Evolutionary conservation across 35 echinoderm and acorn worm species (phyloP).

Genomic region (Patiria miniata): DNA sequence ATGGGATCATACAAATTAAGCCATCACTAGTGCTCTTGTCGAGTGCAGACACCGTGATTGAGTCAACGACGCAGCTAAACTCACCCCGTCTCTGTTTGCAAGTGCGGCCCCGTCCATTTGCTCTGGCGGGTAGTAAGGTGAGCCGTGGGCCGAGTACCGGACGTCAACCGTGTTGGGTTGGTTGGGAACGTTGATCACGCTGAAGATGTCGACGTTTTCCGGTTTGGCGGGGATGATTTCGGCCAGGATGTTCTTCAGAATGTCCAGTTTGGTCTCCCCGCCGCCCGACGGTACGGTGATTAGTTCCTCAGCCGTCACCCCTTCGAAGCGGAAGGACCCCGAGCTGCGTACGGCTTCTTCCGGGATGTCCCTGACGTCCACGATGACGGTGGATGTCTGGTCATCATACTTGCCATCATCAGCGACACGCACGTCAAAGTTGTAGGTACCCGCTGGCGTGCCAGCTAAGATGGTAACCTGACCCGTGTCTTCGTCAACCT

Average conservation of each 20-base stretch:
- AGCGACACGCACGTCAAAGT: slow-evolving; percentile 53
- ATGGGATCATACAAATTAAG: too few relatives aligned
- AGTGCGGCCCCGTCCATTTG: slow-evolving; percentile 66
- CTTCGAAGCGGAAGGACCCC: slow-evolving; percentile 74
- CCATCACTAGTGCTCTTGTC: too few relatives aligned
- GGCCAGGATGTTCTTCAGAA: slow-evolving; percentile 57
- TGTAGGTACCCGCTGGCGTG: slow-evolving; percentile 67
- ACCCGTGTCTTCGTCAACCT: slow-evolving; percentile 77
- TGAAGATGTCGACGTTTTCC: slow-evolving; percentile 94
- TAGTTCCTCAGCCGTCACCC: slow-evolving; percentile 72
- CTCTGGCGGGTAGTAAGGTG: slow-evolving; percentile 90
- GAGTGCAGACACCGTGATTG: too few relatives aligned
- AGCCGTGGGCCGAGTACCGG: slow-evolving; percentile 92
- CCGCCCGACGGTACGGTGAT: slow-evolving; percentile 37
- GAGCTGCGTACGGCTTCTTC: slow-evolving; percentile 90
- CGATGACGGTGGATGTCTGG: slow-evolving; percentile 51
- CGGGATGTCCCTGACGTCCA: slow-evolving; percentile 79
- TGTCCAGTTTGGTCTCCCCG: slow-evolving; percentile 46
- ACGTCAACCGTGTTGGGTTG: slow-evolving; percentile 68
- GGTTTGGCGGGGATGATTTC: slow-evolving; percentile 65
- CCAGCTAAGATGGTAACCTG: slow-evolving; percentile 66
- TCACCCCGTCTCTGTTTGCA: slow-evolving; percentile 46
- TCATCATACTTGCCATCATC: slow-evolving; percentile 53
- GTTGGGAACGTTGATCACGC: slow-evolving; percentile 66
- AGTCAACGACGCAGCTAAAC: not conserved